Base-by-base conservation (phyloP, 1,140 invertebrate genomes). In the Trichoplusia ni region DNA sequence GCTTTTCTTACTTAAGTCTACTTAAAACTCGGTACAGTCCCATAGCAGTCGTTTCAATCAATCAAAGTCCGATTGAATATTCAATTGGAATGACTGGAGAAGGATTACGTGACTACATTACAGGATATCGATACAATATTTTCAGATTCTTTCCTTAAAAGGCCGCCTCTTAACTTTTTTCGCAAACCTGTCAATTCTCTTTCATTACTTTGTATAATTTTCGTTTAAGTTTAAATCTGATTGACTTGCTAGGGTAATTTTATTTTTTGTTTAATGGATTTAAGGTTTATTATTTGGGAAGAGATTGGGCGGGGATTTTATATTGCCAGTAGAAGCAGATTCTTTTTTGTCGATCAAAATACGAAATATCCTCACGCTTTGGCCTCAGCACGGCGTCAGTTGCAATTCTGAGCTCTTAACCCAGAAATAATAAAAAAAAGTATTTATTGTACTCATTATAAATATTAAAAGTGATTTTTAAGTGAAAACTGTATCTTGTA, bases 101-200 rank as follows among this genome's bases (percentile, higher is more conserved):
- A 83, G 78, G 82, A 82, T 84, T 84, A 88, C 82, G 81, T 81
- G 81, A 88, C 77, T 82, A 78, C 71, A 76, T 86, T 83, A 80
- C 69, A 58, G 25, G 59, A 68, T 73, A 75, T 73, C 58, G 66
- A 53, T 58, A 38, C 70, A 77, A 70, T 64, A 74, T 61, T 56
- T 58, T 51, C n/a, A 60, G 27, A 11, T 64, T 61, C 49, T 58
- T 63, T 40, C 29, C 21, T 47, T 58, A 40, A 49, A 9, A 46
- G 33, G 40, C 38, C 13, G 4, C 16, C 16, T 51, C 16, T 21
- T 21, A 53, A 46, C 25, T 35, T 47, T 53, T 23, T 38, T 67
- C 14, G 14, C 6, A 33, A 13, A 16, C 8, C 19, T 53, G 11
- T 33, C 31, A 37, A 53, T 21, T 21, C 4, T 53, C 23, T 23